phyloP scores from a whole-genome alignment of 1,140 invertebrate species.

The Idris sp. region DNA sequence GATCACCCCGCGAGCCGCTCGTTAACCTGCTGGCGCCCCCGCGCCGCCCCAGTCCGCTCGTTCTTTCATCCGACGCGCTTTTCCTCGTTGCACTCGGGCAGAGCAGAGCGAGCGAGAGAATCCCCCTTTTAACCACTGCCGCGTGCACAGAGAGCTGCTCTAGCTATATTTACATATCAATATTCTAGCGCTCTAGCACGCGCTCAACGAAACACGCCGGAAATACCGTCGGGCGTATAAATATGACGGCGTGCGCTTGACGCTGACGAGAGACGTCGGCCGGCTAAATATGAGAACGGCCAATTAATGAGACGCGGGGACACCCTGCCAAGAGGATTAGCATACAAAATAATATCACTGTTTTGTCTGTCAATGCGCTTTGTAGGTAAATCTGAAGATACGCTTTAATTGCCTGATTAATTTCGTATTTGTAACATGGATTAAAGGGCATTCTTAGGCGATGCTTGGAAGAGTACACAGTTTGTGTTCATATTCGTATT shows the following conservation, averaged over 20 bases:
- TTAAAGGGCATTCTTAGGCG: no score
- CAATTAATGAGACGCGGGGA: slow-evolving; percentile 58
- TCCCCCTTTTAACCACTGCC: slow-evolving; percentile 66
- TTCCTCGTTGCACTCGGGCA: slow-evolving; percentile 3
- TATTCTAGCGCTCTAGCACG: slow-evolving; percentile 70
- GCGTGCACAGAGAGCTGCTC: slow-evolving; percentile 58
- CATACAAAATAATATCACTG: no score
- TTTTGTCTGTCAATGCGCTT: no score
- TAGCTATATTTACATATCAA: slow-evolving; percentile 76
- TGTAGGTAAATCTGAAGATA: no score
- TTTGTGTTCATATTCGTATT: no score
- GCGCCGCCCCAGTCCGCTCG: slow-evolving; percentile 41
- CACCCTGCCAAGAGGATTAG: slow-evolving; percentile 32
- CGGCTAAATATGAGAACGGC: slow-evolving; percentile 53
- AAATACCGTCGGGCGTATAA: slow-evolving; percentile 53
- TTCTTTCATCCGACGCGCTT: slow-evolving; percentile 34
- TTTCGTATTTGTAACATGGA: no score
- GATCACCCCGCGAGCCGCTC: slow-evolving; percentile 60
- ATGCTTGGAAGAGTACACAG: no score
- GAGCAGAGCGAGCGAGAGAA: slow-evolving; percentile 2
- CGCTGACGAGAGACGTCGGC: slow-evolving; percentile 43
- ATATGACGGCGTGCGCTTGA: slow-evolving; percentile 56
- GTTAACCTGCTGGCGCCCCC: slow-evolving; percentile 62
- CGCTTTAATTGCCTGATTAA: no score
- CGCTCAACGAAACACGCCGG: slow-evolving; percentile 40